A percentile compares a stretch with the other conserved stretches of the same genome.
Evolutionary conservation across 35 echinoderm and acorn worm genomes (phyloP).

Genomic region (Anneissia japonica): DNA sequence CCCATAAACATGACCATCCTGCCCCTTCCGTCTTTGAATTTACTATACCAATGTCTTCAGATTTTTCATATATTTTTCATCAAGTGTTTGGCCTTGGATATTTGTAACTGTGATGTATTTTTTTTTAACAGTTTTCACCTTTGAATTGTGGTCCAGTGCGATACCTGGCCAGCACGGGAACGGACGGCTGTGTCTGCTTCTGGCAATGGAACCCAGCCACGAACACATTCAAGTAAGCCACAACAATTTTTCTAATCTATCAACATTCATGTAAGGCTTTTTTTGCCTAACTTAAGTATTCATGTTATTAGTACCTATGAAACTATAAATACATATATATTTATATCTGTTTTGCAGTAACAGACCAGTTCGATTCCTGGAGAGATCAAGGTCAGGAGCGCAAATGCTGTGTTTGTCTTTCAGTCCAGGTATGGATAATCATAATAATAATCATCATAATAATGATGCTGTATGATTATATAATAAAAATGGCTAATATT

Average conservation of each 20-base stretch:
- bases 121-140: slow-evolving; percentile 72
- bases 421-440: slow-evolving; percentile 63
- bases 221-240: slow-evolving; percentile 78
- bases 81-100: no score
- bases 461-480: no score
- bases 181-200: slow-evolving; percentile 83
- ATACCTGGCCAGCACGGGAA: slow-evolving; percentile 79
- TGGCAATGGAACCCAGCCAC: slow-evolving; percentile 80
- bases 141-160: slow-evolving; percentile 57
- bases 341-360: slow-evolving; percentile 31
- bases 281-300: neutral
- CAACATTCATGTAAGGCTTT: neutral
- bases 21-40: no score
- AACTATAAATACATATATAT: neutral
- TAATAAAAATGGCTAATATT: no score
- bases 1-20: no score
- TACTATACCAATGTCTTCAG: no score
- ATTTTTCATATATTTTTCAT: no score
- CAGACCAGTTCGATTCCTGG: slow-evolving; percentile 75
- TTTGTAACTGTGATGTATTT: neutral
- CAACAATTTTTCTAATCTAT: neutral
- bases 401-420: slow-evolving; percentile 99
- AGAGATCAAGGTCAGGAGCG: slow-evolving; percentile 75
- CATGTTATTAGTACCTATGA: neutral
- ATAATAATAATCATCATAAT: no score